Evolutionary conservation across 2,797 vertebrate species (phyloP).

Genomic region (Loris lydekkerianus): DNA sequence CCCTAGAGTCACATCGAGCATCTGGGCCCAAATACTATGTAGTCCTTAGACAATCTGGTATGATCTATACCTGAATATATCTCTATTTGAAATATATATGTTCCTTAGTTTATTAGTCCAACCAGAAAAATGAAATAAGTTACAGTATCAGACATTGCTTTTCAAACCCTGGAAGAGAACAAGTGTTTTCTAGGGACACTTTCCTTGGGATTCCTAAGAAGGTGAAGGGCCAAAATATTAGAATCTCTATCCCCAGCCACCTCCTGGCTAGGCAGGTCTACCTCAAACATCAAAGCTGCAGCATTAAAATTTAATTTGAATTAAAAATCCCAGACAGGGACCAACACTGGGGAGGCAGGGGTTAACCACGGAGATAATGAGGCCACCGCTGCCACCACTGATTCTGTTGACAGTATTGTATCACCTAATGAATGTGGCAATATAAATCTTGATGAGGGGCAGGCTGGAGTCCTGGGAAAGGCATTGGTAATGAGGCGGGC

Average conservation of each 20-base stretch:
- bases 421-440: slow-evolving; percentile 80
- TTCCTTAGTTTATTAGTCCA: slow-evolving; percentile 45
- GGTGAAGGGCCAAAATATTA: not conserved
- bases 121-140: slow-evolving; percentile 59
- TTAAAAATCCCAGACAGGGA: slow-evolving; percentile 80
- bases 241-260: slow-evolving; percentile 20
- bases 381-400: slow-evolving; percentile 72
- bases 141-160: not conserved
- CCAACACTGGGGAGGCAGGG: slow-evolving; percentile 78
- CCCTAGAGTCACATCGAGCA: not conserved
- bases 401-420: slow-evolving; percentile 82
- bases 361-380: slow-evolving; percentile 83
- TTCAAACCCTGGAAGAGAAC: slow-evolving; percentile 36
- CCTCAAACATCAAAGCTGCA: slow-evolving; percentile 79
- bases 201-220: not conserved
- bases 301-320: slow-evolving; percentile 84
- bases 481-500: slow-evolving; percentile 69
- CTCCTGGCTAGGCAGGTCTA: slow-evolving; percentile 75
- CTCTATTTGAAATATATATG: slow-evolving; percentile 6
- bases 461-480: slow-evolving; percentile 67
- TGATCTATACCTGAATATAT: slow-evolving; percentile 4
- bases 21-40: slow-evolving; percentile 18
- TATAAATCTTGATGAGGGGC: slow-evolving; percentile 81
- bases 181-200: slow-evolving; percentile 22
- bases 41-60: slow-evolving; percentile 35